Conservation (phyloP, 2,113 vertebrate genomes). For the Gymnarchus niloticus region DNA sequence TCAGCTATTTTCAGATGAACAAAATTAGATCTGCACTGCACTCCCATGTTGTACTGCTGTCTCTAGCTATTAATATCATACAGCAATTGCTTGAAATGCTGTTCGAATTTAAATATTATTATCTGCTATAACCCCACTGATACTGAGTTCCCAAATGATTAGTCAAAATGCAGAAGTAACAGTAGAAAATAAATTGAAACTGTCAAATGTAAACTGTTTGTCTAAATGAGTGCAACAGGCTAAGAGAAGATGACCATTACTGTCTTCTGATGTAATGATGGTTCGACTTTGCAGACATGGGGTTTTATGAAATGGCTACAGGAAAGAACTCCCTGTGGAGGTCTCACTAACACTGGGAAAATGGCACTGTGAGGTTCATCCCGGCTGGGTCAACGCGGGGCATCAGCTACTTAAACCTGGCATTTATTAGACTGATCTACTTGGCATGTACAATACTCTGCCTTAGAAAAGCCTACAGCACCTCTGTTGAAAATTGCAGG, state of each 20-base stretch:
- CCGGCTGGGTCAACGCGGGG: neutral
- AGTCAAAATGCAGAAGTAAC: neutral
- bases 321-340: neutral
- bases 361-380: neutral
- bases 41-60: neutral
- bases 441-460: neutral
- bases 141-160: neutral
- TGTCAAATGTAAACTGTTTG: neutral
- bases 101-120: neutral
- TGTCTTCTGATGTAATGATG: slow-evolving; percentile 11
- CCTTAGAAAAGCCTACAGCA: too few relatives aligned
- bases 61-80: neutral
- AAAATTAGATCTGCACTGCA: neutral
- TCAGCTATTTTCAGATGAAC: neutral
- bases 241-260: neutral
- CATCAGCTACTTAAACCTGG: neutral
- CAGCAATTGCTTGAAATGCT: neutral
- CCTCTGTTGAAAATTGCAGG: too few relatives aligned
- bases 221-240: neutral
- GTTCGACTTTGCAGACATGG: neutral
- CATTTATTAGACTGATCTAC: neutral
- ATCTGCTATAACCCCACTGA: neutral
- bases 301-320: neutral
- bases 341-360: neutral
- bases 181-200: neutral